Base-by-base conservation (phyloP, 2,797 vertebrate species). In the Lacerta agilis region DNA sequence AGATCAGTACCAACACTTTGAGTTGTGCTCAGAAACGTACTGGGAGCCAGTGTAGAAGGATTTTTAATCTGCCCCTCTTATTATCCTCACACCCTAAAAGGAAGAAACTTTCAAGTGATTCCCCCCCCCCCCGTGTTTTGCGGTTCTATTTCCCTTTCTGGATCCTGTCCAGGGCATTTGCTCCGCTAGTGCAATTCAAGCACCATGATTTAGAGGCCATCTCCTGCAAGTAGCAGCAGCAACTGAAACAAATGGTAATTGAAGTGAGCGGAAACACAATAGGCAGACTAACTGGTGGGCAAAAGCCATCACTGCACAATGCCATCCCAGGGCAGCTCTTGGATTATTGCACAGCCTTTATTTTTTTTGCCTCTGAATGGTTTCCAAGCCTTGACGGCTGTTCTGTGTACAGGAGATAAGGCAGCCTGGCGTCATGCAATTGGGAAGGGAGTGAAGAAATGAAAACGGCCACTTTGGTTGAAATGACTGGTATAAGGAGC, bases 231-330 rank as follows among this genome's bases (percentile, higher is more conserved):
- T 33, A 2, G n/a, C 4, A 38, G 5, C 38, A 4, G 29, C 27
- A 11, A 29, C 55, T 72, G 75, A 88, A 79, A 88, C 82, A 84
- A 79, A 83, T 72, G 66, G 64, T 83, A 69, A 85, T 77, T 82
- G 72, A 76, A 43, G 77, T 27, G 64, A 89, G 7, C 3, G 29
- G 66, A 77, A 82, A 7, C 36, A 38, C 67, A 71, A 87, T 23
- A 83, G 64, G 20, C 36, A 58, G 23, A 8, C 36, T 33, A 64
- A 72, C 45, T 5, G 25, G 79, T 72, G 85, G 66, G 43, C 66
- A 78, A 64, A 86, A 86, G 78, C 80, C 83, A 80, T 71, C 79
- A 49, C 55, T 23, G 49, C 43, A 67, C 69, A 82, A 67, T 81
- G 78, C 25, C 61, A 43, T 77, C 79, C 61, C 64, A 45, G 61